Conservation (phyloP, 23 tunicate species). For the Styela plicata region DNA sequence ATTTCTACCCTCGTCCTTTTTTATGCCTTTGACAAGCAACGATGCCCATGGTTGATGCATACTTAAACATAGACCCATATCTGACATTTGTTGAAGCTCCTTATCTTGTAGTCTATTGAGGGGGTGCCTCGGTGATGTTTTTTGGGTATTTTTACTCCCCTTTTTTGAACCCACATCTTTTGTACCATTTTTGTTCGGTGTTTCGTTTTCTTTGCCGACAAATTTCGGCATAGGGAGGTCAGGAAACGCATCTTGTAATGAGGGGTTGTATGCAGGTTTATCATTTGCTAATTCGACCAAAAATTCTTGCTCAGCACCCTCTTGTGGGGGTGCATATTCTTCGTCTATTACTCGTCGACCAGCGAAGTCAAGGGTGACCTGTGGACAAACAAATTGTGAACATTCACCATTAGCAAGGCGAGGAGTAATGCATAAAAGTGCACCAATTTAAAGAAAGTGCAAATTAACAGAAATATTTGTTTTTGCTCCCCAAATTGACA, state of each 20-base stretch:
- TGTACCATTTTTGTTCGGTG: neutral
- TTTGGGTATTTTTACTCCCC: slow-evolving; percentile 16
- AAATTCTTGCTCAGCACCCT: neutral
- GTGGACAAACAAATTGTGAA: too few relatives aligned
- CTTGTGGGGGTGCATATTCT: neutral
- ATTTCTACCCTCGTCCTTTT: slow-evolving; percentile 85
- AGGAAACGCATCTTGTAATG: slow-evolving; percentile 21
- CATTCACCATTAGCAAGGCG: too few relatives aligned
- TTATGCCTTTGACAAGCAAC: slow-evolving; percentile 79
- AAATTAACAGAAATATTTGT: too few relatives aligned
- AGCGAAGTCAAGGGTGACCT: slow-evolving; percentile 85
- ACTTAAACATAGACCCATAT: slow-evolving; percentile 84
- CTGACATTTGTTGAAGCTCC: slow-evolving; percentile 63
- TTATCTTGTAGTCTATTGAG: slow-evolving; percentile 67
- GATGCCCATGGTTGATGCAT: slow-evolving; percentile 99
- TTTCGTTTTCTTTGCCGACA: neutral
- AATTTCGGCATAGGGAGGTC: slow-evolving; percentile 33
- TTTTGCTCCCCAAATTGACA: too few relatives aligned
- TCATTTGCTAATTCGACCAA: neutral
- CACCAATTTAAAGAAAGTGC: too few relatives aligned
- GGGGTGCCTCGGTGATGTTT: neutral
- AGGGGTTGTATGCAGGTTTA: slow-evolving; percentile 15
- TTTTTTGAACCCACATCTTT: neutral
- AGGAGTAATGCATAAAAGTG: too few relatives aligned
- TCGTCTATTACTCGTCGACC: slow-evolving; percentile 72